These are phyloP conservation scores for Lethenteron reissneri DNA, from an alignment of 2,113 vertebrate genomes.

Conservation along the genomic window DNA sequence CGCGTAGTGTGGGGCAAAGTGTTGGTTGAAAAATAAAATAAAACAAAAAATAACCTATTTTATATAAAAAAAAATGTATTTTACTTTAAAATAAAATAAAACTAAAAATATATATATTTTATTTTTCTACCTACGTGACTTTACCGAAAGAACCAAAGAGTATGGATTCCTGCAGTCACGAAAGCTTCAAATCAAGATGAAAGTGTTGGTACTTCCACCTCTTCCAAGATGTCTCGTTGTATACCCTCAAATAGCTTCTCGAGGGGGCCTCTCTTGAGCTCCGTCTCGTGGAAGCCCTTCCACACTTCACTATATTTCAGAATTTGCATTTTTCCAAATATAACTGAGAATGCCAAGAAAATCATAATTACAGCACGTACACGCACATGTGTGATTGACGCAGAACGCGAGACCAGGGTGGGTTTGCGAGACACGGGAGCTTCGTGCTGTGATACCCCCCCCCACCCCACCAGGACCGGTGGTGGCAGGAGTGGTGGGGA, in stretches of 20 bases:
- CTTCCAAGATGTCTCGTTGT: too few relatives aligned
- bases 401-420: too few relatives aligned
- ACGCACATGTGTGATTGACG: not conserved
- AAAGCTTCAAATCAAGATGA: too few relatives aligned
- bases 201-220: too few relatives aligned
- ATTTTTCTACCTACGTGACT: too few relatives aligned
- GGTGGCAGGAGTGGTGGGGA: conserved; percentile 35
- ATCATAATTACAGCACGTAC: not conserved
- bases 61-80: not conserved
- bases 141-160: too few relatives aligned
- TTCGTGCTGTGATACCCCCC: too few relatives aligned
- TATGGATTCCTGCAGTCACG: too few relatives aligned
- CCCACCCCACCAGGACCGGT: conserved; percentile 22
- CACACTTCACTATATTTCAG: not conserved
- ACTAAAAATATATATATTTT: too few relatives aligned
- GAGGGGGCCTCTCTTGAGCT: too few relatives aligned
- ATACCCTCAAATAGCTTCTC: too few relatives aligned
- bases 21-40: not conserved
- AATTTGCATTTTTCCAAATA: not conserved
- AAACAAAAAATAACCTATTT: not conserved
- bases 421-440: too few relatives aligned
- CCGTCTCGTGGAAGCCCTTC: not conserved
- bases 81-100: not conserved
- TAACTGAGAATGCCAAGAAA: not conserved
- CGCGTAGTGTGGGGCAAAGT: not conserved